A percentile compares a stretch with the other conserved stretches of the same genome.
Evolutionary conservation across 2,888 invertebrate species (phyloP).

Genomic region (Drosophila niveifrons): DNA sequence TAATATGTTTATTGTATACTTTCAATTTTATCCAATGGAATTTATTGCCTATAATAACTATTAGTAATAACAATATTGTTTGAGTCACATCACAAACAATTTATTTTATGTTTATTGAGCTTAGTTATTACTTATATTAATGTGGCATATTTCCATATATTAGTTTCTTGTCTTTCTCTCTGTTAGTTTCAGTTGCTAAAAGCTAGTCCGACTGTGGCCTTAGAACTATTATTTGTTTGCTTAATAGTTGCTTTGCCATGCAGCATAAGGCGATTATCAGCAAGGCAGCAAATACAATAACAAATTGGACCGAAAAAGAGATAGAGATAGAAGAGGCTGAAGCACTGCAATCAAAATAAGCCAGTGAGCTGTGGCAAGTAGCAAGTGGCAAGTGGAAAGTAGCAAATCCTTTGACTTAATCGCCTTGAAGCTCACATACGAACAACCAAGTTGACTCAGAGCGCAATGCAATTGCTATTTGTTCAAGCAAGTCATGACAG

Average conservation of each 20-base stretch:
- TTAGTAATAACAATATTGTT: too few relatives aligned
- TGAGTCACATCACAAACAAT: too few relatives aligned
- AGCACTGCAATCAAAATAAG: slow-evolving; percentile 38
- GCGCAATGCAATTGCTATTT: slow-evolving; percentile 27
- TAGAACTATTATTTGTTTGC: background rate
- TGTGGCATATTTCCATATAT: too few relatives aligned
- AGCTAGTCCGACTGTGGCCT: background rate
- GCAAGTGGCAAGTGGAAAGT: slow-evolving; percentile 8
- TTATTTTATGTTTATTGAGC: background rate
- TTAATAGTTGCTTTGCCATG: slow-evolving; percentile 5
- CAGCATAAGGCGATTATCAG: slow-evolving; percentile 33
- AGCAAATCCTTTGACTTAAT: slow-evolving; percentile 36
- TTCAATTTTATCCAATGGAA: too few relatives aligned
- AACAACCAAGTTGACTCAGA: slow-evolving; percentile 7
- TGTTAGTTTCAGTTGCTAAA: background rate
- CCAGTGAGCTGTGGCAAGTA: slow-evolving; percentile 15
- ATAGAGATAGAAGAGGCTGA: background rate
- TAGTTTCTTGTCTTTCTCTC: background rate
- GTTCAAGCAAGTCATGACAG: slow-evolving; percentile 18
- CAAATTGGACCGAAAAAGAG: slow-evolving; percentile 3
- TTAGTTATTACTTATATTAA: background rate
- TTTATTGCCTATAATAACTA: too few relatives aligned
- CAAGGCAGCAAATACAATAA: slow-evolving; percentile 14
- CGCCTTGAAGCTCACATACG: slow-evolving; percentile 6
- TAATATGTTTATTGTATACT: too few relatives aligned